A percentile compares a stretch with the other conserved stretches of the same genome.
Conservation (phyloP, 2,113 vertebrate species). For the Sporophila hypoxantha region DNA sequence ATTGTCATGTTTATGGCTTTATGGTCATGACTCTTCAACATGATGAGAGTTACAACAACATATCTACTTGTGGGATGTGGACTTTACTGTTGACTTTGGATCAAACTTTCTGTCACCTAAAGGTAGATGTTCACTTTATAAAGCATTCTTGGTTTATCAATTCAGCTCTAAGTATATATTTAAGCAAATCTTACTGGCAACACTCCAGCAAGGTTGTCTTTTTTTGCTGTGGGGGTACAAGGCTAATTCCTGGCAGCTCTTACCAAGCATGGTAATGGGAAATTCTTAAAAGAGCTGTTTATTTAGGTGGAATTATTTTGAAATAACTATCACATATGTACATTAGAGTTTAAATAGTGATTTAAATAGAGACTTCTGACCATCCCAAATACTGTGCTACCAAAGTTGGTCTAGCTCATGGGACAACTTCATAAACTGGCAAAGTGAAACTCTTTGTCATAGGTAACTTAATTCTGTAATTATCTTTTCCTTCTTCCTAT, state of each 20-base stretch:
- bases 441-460: not conserved
- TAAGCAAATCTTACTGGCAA: not conserved
- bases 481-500: not conserved
- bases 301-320: not conserved
- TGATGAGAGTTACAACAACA: not conserved
- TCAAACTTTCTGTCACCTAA: not conserved
- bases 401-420: not conserved
- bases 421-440: not conserved
- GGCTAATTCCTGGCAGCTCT: not conserved
- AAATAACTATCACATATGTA: not conserved
- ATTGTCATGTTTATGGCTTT: not conserved
- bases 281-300: not conserved
- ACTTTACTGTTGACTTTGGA: not conserved
- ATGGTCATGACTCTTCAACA: not conserved
- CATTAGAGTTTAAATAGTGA: not conserved
- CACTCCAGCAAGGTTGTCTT: not conserved
- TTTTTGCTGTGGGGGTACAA: not conserved
- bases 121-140: not conserved
- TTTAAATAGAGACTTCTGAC: not conserved
- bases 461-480: not conserved
- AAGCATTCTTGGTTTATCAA: not conserved
- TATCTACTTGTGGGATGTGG: not conserved
- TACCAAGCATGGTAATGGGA: not conserved
- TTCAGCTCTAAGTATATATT: not conserved
- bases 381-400: not conserved